Conservation (phyloP, 2,888 invertebrate species). For the Lithophane leautieri region DNA sequence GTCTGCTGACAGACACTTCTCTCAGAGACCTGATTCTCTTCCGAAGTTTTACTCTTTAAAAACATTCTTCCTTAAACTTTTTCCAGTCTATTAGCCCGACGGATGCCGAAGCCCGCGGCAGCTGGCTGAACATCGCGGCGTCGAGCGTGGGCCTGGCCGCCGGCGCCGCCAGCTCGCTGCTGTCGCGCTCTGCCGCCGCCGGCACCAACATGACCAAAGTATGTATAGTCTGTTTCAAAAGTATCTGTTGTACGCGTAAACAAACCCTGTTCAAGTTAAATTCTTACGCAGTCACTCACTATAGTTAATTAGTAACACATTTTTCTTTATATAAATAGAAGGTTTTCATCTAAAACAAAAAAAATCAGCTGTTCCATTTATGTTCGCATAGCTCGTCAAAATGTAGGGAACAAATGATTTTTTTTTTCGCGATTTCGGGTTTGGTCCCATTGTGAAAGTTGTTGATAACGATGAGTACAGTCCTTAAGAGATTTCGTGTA, state of each 20-base stretch:
- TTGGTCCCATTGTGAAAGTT: too few species aligned
- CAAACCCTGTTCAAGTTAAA: neutral
- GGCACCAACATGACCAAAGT: conserved; percentile 88
- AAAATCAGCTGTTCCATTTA: too few species aligned
- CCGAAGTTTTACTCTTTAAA: neutral
- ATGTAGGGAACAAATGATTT: too few species aligned
- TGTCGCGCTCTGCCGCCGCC: conserved; percentile 85
- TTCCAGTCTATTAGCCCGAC: conserved; percentile 85
- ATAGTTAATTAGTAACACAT: neutral
- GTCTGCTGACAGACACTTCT: neutral
- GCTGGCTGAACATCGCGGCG: conserved; percentile 91
- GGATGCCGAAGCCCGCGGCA: conserved; percentile 90
- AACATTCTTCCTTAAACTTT: neutral
- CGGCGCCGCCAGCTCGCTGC: conserved; percentile 86
- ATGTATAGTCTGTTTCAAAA: conserved; percentile 15
- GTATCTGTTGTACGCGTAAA: neutral
- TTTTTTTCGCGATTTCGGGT: too few species aligned
- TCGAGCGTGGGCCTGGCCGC: conserved; percentile 90
- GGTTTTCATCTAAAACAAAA: too few species aligned
- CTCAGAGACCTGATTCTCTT: neutral
- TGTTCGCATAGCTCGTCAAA: too few species aligned
- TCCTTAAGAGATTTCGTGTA: too few species aligned
- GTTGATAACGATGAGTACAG: too few species aligned
- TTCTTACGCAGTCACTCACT: too few species aligned
- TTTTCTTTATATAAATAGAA: too few species aligned